phyloP scores from a whole-genome alignment of 2,113 vertebrate genomes.

The Archocentrus centrarchus region DNA sequence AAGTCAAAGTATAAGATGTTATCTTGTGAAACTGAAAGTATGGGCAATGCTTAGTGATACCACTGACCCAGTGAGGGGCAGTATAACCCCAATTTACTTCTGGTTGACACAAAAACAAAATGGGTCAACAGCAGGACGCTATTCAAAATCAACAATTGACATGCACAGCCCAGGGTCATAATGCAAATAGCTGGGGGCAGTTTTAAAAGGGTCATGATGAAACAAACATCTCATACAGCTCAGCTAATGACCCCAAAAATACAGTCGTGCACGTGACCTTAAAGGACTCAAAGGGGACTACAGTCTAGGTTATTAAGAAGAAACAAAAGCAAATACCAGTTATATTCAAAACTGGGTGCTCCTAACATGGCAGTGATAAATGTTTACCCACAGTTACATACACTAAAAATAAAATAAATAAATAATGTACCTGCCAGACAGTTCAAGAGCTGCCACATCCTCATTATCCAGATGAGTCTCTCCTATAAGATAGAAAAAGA shows the following conservation, averaged over 20 bases:
- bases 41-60: background rate
- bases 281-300: background rate
- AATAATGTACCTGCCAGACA: conserved; percentile 82
- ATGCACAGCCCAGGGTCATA: conserved; percentile 38
- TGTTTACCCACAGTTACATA: background rate
- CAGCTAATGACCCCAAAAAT: background rate
- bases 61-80: conserved; percentile 40
- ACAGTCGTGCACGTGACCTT: background rate
- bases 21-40: background rate
- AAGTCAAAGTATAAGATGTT: background rate
- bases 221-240: conserved; percentile 25
- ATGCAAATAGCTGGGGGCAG: conserved; percentile 7
- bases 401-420: background rate
- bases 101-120: conserved; percentile 43
- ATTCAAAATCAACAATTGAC: conserved; percentile 30
- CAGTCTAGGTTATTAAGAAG: background rate
- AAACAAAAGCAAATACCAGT: background rate
- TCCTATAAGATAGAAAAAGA: conserved; percentile 76
- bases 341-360: background rate
- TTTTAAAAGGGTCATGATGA: conserved; percentile 31
- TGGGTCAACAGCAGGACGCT: conserved; percentile 51
- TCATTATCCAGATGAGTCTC: conserved; percentile 77
- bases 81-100: conserved; percentile 46
- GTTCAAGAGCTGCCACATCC: conserved; percentile 74
- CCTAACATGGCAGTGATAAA: background rate